phyloP scores from a whole-genome alignment of 2,113 vertebrate species.

The Pelusios castaneus region DNA sequence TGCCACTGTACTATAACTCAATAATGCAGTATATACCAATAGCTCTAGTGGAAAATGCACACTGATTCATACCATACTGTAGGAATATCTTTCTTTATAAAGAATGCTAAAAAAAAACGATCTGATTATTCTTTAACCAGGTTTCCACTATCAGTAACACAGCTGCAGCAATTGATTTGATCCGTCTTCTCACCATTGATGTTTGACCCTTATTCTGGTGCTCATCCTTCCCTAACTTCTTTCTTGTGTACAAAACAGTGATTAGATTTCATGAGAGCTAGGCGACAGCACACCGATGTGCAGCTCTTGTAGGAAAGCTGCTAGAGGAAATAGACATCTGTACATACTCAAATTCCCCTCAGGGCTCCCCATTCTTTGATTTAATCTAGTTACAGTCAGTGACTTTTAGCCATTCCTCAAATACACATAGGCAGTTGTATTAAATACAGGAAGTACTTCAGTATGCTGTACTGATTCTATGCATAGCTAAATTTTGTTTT shows the following conservation, averaged over 20 bases:
- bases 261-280: conserved; percentile 30
- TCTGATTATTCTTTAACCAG: background rate
- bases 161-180: background rate
- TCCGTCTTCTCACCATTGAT: rapidly evolving
- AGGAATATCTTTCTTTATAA: background rate
- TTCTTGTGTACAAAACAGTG: conserved; percentile 21
- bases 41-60: background rate
- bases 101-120: conserved; percentile 3
- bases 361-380: conserved; percentile 42
- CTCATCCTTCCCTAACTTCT: background rate
- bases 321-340: conserved; percentile 37
- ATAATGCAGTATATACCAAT: background rate
- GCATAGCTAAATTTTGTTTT: background rate
- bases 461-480: background rate
- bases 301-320: conserved; percentile 45
- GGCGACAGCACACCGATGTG: background rate
- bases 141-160: background rate
- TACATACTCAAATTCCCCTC: conserved; percentile 40
- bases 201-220: background rate
- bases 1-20: background rate
- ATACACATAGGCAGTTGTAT: conserved; percentile 37
- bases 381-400: conserved; percentile 33
- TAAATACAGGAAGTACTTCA: conserved; percentile 15
- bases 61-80: background rate
- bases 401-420: conserved; percentile 25